A percentile compares a stretch with the other conserved stretches of the same genome.
Evolutionary conservation across 2,113 vertebrate genomes (phyloP).

Genomic region (Promerops cafer): DNA sequence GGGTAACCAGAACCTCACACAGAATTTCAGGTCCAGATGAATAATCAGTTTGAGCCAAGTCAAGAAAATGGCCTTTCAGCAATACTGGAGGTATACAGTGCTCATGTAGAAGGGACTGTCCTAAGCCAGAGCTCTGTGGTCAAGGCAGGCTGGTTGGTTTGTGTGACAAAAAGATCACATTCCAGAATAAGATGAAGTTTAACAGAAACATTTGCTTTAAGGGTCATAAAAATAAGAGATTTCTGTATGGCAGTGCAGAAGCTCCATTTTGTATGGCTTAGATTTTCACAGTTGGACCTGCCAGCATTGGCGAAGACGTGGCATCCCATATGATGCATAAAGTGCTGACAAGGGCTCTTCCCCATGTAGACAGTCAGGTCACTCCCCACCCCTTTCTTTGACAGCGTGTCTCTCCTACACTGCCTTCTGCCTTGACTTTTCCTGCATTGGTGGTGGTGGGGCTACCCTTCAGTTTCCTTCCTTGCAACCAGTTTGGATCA

Average conservation of each 20-base stretch:
- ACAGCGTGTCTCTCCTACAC: neutral
- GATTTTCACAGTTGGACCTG: neutral
- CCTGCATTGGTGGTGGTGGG: neutral
- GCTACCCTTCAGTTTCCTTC: neutral
- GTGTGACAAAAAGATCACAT: neutral
- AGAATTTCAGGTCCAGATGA: neutral
- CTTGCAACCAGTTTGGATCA: neutral
- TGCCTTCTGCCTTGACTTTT: neutral
- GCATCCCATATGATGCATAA: fast-evolving
- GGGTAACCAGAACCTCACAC: neutral
- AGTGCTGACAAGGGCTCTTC: neutral
- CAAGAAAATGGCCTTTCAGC: neutral
- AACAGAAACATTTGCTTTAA: neutral
- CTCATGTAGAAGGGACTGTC: neutral
- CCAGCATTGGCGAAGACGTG: neutral
- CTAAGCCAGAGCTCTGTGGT: neutral
- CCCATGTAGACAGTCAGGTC: neutral
- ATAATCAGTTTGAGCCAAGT: neutral
- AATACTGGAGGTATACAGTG: neutral
- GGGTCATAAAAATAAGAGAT: neutral
- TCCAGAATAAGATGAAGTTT: neutral
- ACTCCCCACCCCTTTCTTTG: neutral
- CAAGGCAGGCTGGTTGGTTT: neutral
- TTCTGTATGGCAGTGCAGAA: neutral
- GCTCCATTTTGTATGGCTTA: neutral